Base-by-base conservation (phyloP, 2,888 invertebrate genomes). In the Clitarchus hookeri region DNA sequence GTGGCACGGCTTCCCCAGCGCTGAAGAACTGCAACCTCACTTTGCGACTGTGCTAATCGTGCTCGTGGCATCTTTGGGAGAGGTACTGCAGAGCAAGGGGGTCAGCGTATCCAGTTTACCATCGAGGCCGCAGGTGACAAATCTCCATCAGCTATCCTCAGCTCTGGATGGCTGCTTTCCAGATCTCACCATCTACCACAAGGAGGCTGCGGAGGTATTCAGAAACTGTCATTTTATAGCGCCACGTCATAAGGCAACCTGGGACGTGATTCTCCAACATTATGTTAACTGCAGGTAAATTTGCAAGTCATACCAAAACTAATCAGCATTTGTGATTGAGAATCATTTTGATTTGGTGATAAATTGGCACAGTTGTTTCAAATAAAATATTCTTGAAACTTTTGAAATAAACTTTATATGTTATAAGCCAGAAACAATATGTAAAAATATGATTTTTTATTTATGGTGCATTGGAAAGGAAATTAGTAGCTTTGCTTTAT, bases 1-100 rank as follows among this genome's bases (percentile, higher is more conserved):
- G 0, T 93, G 93, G 93, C 93, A 93, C 90, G 93, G 93, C 9
- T 93, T 93, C 88, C 89, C 91, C 0, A 87, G 90, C n/a, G 90
- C 91, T 0, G 88, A 89, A 6, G 93, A 93, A 88, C 89, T 93
- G 84, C 91, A 91, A 36, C 86, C 88, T 82, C 91, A 91, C 90
- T 92, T 90, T 87, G 88, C 88, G 48, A 87, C 90, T 83, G 89
- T 90, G 44, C 89, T 93, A 25, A 86, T 92, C 44, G 77, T 91
- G 44, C 77, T 89, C 26, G 87, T 88, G 87, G 90, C 89, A 25
- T 90, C 90, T 53, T 88, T 91, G 84, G 91, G 91, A 2, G 85
- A 89, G 79, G 54, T 87, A 82, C 84, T 88, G 44, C 80, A 27
- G n/a, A 9, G 53, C 19, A 79, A 85, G 84, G 44, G 84, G 26